Percentiles rank a stretch among this genome's conserved stretches.
Conservation (phyloP, 2,113 vertebrate genomes). For the Pardalotus punctatus region DNA sequence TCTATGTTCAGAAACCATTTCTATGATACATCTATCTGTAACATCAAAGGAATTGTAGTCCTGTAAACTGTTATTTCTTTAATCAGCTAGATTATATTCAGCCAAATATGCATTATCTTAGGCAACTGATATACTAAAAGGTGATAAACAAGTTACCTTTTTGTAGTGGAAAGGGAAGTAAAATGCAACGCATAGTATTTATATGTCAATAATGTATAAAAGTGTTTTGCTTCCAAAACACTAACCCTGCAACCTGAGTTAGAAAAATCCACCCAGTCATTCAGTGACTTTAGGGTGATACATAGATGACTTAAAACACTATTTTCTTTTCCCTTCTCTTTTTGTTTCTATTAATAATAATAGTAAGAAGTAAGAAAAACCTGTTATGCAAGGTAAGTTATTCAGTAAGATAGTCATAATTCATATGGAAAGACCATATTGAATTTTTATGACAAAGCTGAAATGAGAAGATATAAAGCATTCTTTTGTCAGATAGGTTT, state of each 20-base stretch:
- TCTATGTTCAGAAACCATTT: not conserved
- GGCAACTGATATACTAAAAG: not conserved
- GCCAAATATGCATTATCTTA: not conserved
- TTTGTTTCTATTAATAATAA: not conserved
- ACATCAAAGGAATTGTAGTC: not conserved
- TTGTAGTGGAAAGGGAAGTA: not conserved
- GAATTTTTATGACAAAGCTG: not conserved
- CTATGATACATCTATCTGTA: not conserved
- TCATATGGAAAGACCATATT: not conserved
- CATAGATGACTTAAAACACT: not conserved
- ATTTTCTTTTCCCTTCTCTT: not conserved
- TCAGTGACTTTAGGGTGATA: not conserved
- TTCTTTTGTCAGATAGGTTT: constrained; percentile 29
- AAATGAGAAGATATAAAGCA: constrained; percentile 1
- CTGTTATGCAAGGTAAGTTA: not conserved
- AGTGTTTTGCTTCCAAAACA: not conserved
- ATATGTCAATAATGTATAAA: not conserved
- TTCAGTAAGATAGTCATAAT: not conserved
- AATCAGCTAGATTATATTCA: not conserved
- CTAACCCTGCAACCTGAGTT: not conserved
- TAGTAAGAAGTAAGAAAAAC: not conserved
- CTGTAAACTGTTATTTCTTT: not conserved
- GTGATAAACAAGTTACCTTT: not conserved
- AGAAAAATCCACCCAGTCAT: not conserved
- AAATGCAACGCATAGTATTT: not conserved